phyloP scores from a whole-genome alignment of 2,888 invertebrate genomes.

The Brenthis ino region DNA sequence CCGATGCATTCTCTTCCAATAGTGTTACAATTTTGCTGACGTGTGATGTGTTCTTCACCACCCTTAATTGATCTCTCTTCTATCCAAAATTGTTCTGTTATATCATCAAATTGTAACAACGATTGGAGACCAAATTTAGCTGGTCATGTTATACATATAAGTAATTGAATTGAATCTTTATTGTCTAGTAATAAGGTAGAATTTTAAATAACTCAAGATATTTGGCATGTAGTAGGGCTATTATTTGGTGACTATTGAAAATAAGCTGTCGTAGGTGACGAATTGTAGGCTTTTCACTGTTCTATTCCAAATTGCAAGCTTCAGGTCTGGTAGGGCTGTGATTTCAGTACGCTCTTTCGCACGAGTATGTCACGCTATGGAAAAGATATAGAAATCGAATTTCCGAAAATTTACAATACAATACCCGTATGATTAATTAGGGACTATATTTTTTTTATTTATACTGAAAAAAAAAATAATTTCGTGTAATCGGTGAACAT shows the following conservation, averaged over 20 bases:
- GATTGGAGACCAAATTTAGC: conserved; percentile 48
- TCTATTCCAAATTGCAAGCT: conserved; percentile 52
- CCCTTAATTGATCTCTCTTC: conserved; percentile 45
- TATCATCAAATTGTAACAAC: conserved; percentile 29
- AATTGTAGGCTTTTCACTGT: conserved; percentile 74
- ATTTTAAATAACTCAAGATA: conserved; percentile 40
- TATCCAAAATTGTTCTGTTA: conserved; percentile 17
- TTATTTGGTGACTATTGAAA: conserved; percentile 72
- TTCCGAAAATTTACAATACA: conserved; percentile 1
- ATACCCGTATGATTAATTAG: too few relatives aligned
- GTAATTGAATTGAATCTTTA: conserved; percentile 33
- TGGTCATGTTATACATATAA: conserved; percentile 47
- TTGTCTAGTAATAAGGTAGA: conserved; percentile 40
- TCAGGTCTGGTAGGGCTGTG: conserved; percentile 18
- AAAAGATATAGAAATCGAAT: conserved; percentile 23
- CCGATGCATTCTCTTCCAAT: conserved; percentile 72
- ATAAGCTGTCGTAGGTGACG: conserved; percentile 75
- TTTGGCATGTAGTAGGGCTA: conserved; percentile 45
- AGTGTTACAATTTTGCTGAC: conserved; percentile 69
- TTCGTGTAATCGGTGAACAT: too few relatives aligned
- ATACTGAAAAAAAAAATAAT: too few relatives aligned
- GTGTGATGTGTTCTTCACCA: conserved; percentile 71
- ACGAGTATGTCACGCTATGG: background rate
- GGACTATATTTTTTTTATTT: too few relatives aligned
- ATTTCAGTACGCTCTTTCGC: conserved; percentile 20